Base-by-base conservation (phyloP, 2,797 vertebrate genomes). In the Meriones psammophilus region DNA sequence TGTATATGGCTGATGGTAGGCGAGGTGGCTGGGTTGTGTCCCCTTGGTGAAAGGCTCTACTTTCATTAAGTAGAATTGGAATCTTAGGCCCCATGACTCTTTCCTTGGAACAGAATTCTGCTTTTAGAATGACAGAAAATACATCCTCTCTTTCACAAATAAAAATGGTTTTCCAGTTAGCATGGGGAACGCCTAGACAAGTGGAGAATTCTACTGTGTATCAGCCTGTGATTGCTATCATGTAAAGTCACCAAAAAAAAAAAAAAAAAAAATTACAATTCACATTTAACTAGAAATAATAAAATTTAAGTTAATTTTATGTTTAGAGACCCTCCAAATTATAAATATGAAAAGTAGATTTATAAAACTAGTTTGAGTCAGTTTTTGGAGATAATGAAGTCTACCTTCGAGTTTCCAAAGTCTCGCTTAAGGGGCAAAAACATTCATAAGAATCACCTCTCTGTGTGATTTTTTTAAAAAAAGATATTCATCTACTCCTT, bases 221-320 rank as follows among this genome's bases (percentile, higher is more conserved):
- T 84, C 36, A 77, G 24, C 12, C 33, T 30, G 13, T 42, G 15
- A 46, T n/a, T 64, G 7, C 46, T 60, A 89, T 36, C 24, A 54
- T 88, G 62, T 68, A 77, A 91, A 86, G 14, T 64, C 54, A 88
- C 88, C 68, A 83, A 89, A 89, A 96, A 71, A 3, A 42, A 42
- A 42, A 3, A 42, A 42, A 71, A 3, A 42, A 42, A 42, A 42
- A 42, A 42, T 3, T 91, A 9, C 6, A 87, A 89, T 4, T 68
- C 12, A 64, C 76, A 3, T 56, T 92, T 74, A 92, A 92, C 58
- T n/a, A 81, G 12, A 0, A 89, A 15, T 9, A 60, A 22, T 88
- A 39, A 96, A 78, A 77, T 84, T 88, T 85, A 94, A 86, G 85
- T 92, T 85, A 15, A 28, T 36, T 88, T 95, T 94, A 71, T 91